Conservation (phyloP, 2,888 invertebrate genomes). For the Microdon myrmicae region DNA sequence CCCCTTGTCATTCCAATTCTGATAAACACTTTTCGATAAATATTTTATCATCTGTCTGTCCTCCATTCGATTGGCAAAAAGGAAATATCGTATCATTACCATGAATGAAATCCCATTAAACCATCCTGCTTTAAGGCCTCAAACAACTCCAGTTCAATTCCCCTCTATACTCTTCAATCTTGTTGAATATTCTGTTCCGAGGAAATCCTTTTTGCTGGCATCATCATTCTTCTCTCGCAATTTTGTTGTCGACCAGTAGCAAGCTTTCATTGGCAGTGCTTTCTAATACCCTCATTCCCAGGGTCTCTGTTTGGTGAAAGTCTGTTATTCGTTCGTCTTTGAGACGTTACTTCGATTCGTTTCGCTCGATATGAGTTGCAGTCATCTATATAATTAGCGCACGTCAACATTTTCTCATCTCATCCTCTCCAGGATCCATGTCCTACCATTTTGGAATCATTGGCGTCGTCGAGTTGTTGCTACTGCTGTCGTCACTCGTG, state of each 20-base stretch:
- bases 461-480: not conserved
- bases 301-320: no score
- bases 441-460: not conserved
- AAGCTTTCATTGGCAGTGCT: constrained; percentile 19
- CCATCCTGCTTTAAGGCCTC: constrained; percentile 37
- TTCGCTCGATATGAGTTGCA: constrained; percentile 48
- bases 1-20: no score
- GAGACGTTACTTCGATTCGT: constrained; percentile 38
- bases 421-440: not conserved
- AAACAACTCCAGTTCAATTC: constrained; percentile 33
- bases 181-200: constrained; percentile 32
- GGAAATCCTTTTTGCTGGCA: constrained; percentile 29
- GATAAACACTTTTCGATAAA: no score
- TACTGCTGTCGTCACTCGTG: not conserved
- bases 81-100: no score
- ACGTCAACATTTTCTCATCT: constrained; percentile 25
- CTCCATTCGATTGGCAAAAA: no score
- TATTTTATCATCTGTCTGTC: no score
- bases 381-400: constrained; percentile 51
- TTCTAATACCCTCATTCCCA: constrained; percentile 13
- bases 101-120: constrained; percentile 33
- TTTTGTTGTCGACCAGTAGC: not conserved
- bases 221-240: constrained; percentile 20
- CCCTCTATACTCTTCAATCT: constrained; percentile 19
- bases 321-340: constrained; percentile 17